phyloP scores from a whole-genome alignment of 2,797 vertebrate species.

The Sphenodon punctatus region DNA sequence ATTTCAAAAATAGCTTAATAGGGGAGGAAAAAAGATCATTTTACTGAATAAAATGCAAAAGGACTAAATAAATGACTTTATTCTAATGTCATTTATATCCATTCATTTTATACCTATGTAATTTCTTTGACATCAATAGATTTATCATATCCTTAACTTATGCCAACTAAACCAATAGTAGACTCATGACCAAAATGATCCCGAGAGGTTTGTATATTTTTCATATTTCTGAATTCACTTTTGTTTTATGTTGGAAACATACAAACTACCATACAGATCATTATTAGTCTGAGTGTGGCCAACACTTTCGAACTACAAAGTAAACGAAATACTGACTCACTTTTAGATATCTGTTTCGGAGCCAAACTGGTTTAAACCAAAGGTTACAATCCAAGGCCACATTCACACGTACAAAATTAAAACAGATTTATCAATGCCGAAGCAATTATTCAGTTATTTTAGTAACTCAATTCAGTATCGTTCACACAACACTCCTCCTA shows the following conservation, averaged over 20 bases:
- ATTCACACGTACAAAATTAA: neutral
- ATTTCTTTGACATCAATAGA: neutral
- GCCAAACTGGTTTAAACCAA: neutral
- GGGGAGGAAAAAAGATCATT: neutral
- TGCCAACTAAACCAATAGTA: neutral
- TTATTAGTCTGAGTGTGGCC: neutral
- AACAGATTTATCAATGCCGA: no score
- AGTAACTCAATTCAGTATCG: no score
- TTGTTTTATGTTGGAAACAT: no score
- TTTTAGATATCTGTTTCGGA: neutral
- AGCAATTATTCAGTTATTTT: no score
- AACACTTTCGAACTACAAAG: neutral
- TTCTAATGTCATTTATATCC: neutral
- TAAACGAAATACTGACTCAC: neutral
- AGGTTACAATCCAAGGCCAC: neutral
- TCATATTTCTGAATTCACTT: neutral
- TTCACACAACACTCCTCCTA: no score
- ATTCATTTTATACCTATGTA: neutral
- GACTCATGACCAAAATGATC: neutral
- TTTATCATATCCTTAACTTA: slow-evolving; percentile 8
- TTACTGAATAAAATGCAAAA: neutral
- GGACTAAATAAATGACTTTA: neutral
- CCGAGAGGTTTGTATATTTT: slow-evolving; percentile 30
- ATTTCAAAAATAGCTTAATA: neutral
- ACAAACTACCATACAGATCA: no score